Percentiles rank a stretch among this genome's conserved stretches.
These are phyloP conservation scores for Clavelina lepadiformis DNA, from an alignment of 23 tunicate genomes.

Conservation along the genomic window DNA sequence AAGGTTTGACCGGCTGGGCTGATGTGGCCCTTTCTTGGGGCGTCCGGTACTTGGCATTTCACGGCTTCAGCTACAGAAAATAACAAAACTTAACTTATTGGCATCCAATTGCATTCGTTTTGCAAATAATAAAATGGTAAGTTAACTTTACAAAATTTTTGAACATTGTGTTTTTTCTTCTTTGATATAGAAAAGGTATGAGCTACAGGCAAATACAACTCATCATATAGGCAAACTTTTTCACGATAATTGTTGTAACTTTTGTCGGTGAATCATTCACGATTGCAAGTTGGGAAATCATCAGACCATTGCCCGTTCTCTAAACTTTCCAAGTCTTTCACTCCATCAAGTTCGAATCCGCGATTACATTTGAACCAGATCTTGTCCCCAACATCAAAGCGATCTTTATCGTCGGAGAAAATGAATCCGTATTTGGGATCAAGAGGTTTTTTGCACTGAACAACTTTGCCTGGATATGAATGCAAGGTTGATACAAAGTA, in stretches of 20 bases:
- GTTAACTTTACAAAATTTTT: too few relatives aligned
- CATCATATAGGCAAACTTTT: too few relatives aligned
- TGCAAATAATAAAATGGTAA: not conserved
- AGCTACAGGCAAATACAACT: too few relatives aligned
- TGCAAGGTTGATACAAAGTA: too few relatives aligned
- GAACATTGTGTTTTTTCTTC: too few relatives aligned
- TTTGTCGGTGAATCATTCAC: not conserved
- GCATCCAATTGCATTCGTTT: not conserved
- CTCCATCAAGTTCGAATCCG: not conserved
- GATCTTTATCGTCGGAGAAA: too few relatives aligned
- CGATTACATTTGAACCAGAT: conserved; percentile 3
- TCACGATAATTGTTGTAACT: too few relatives aligned
- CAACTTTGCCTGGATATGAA: too few relatives aligned
- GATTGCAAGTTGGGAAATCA: conserved; percentile 15
- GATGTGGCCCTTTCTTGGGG: not conserved
- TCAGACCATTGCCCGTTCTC: conserved; percentile 12
- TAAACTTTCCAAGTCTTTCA: not conserved
- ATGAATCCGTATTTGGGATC: too few relatives aligned
- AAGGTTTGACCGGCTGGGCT: not conserved
- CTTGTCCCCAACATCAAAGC: not conserved
- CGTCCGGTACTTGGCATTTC: not conserved
- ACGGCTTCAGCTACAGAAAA: not conserved
- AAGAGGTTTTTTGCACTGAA: too few relatives aligned
- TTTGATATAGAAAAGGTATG: too few relatives aligned
- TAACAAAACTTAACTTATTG: not conserved